Evolutionary conservation across 2,113 vertebrate species (phyloP), one percentile per base, ranked within the genome.

Genomic region (Neodontobutis hainanensis): DNA sequence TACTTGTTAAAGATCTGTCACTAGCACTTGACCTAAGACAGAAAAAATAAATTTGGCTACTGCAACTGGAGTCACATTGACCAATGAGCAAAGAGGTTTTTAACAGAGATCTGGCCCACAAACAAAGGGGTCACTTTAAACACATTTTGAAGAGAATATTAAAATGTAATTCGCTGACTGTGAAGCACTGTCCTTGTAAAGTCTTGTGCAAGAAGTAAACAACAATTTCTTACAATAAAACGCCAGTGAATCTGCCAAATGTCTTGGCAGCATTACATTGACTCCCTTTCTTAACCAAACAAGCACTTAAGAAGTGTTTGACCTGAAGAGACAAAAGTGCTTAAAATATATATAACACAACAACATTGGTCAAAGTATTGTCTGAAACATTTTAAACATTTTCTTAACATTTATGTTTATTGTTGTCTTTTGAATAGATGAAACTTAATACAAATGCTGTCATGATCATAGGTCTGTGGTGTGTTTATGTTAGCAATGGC

Each of bases 401-500:
- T 74, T 56, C 50, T 8, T 49, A 59, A 52, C 12, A 60, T 12
- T 68, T 43, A 70, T 77, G 69, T 80, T 83, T 84, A 60, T 75
- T 82, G 63, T 73, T 76, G 51, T 75, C 58, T 55, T 75, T 71
- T 61, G 10, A 69, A 66, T 65, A 63, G 70, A 43, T 70, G 75
- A 79, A 79, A 80, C 47, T 27, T 38, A 47, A 78, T 64, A 32
- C 57, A 61, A 58, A 53, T 78, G 66, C 62, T 38, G 11, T 57
- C 51, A 65, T 72, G 66, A 78, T 68, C 16, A 59, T 66, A 65
- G 9, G 55, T 16, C 56, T 43, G 15, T 5, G 36, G 40, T 58
- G 32, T 83, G 75, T 83, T 87, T 78, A 78, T 63, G 58, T 34
- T 65, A 67, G 71, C 27, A 40, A 82, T 81, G 82, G 76, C 60